These are phyloP conservation scores for Marcusenius ussheri DNA, from an alignment of 2,113 vertebrate genomes.

Conservation along the genomic window DNA sequence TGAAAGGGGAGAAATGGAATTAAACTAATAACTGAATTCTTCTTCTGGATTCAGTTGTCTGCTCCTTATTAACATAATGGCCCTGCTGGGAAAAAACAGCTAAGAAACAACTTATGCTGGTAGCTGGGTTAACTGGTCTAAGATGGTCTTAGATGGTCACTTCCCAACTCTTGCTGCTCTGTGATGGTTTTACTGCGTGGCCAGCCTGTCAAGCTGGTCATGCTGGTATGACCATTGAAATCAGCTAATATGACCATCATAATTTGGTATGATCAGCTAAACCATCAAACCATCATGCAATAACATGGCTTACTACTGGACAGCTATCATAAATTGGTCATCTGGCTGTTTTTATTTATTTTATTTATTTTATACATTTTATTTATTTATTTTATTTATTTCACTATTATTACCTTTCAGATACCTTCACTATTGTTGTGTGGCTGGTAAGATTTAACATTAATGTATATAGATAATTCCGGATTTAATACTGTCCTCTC, in stretches of 20 bases:
- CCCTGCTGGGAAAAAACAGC: background rate
- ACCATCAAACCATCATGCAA: background rate
- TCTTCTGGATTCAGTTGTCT: background rate
- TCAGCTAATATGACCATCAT: too few relatives aligned
- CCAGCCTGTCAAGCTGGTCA: background rate
- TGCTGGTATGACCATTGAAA: background rate
- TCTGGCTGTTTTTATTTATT: too few relatives aligned
- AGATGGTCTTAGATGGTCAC: background rate
- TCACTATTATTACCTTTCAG: background rate
- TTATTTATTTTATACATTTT: too few relatives aligned
- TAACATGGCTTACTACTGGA: background rate
- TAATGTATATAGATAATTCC: background rate
- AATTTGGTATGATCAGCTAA: background rate
- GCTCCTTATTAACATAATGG: background rate
- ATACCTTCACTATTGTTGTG: background rate
- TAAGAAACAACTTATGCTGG: background rate
- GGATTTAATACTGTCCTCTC: background rate
- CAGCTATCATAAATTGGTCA: background rate
- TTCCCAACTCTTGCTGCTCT: background rate
- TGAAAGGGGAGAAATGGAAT: background rate
- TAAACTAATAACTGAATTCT: background rate
- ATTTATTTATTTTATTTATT: too few relatives aligned
- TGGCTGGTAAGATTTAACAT: background rate
- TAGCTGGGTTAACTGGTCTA: background rate
- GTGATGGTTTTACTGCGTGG: background rate